phyloP scores from a whole-genome alignment of 1,140 invertebrate species.

The Chlorops oryzae region DNA sequence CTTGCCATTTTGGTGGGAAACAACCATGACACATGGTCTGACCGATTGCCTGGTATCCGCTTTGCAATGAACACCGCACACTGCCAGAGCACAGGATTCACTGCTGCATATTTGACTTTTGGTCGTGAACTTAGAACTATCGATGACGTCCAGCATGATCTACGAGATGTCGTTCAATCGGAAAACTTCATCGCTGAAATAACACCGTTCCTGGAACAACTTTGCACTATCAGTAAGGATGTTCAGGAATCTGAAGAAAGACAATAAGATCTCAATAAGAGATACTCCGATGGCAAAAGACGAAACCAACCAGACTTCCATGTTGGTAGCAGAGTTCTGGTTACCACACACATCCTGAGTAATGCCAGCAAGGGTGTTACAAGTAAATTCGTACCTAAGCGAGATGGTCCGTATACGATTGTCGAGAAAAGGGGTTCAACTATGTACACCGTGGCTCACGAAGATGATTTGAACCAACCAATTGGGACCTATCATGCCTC shows the following conservation, averaged over 20 bases:
- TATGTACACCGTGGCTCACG: conserved; percentile 25
- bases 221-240: conserved; percentile 16
- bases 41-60: conserved; percentile 33
- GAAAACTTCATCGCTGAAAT: conserved; percentile 31
- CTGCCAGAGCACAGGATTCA: conserved; percentile 39
- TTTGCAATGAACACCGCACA: conserved; percentile 48
- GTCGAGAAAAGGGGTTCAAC: conserved; percentile 17
- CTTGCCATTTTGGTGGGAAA: conserved; percentile 32
- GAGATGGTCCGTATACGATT: conserved; percentile 39
- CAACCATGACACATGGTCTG: conserved; percentile 40
- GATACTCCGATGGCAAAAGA: conserved; percentile 17
- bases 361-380: conserved; percentile 22
- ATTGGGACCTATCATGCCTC: no score
- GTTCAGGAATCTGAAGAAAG: conserved; percentile 10
- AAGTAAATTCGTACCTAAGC: conserved; percentile 36
- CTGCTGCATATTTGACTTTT: conserved; percentile 45
- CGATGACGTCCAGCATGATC: conserved; percentile 25
- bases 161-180: conserved; percentile 21
- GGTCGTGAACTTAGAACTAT: conserved; percentile 29
- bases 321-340: conserved; percentile 26
- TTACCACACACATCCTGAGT: conserved; percentile 32
- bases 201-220: conserved; percentile 19
- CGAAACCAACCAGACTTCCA: conserved; percentile 15
- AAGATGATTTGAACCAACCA: no score
- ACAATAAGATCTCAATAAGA: conserved; percentile 6